These are phyloP conservation scores for Lagocephalus sceleratus DNA, from an alignment of 2,797 vertebrate species.

Conservation along the genomic window DNA sequence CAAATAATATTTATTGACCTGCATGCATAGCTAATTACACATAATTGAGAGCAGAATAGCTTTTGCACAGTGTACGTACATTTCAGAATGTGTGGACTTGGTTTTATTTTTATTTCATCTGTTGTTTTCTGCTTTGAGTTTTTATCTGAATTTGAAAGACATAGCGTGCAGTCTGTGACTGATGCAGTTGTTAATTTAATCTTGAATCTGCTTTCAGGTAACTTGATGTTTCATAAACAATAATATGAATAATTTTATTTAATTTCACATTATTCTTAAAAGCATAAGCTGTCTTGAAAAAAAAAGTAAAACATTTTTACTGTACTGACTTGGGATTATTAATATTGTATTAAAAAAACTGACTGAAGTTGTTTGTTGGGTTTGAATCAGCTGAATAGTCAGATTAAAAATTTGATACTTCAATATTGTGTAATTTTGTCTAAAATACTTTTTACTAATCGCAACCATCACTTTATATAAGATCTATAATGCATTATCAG, in stretches of 20 bases:
- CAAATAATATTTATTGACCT: constrained; percentile 28
- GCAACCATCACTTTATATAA: too few relatives aligned
- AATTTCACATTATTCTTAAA: constrained; percentile 3
- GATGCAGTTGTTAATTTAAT: constrained; percentile 17
- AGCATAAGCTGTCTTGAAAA: neutral
- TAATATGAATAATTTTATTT: constrained; percentile 44
- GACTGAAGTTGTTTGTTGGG: too few relatives aligned
- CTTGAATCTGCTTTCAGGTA: constrained; percentile 36
- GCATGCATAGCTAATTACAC: constrained; percentile 1
- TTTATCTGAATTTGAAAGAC: constrained; percentile 15
- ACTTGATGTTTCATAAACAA: constrained; percentile 22
- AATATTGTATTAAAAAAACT: neutral
- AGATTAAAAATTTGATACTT: too few relatives aligned
- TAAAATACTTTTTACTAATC: too few relatives aligned
- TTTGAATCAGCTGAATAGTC: too few relatives aligned
- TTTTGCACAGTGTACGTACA: constrained; percentile 41
- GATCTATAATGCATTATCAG: too few relatives aligned
- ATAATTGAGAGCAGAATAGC: constrained; percentile 25
- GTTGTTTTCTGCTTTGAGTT: constrained; percentile 27
- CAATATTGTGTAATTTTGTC: too few relatives aligned
- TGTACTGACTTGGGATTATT: neutral
- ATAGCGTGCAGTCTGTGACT: neutral
- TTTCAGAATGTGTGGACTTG: constrained; percentile 33
- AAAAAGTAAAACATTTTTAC: neutral
- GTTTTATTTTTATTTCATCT: constrained; percentile 42